Conservation (phyloP, 2,797 vertebrate species). For the Lophotriccus pileatus region DNA sequence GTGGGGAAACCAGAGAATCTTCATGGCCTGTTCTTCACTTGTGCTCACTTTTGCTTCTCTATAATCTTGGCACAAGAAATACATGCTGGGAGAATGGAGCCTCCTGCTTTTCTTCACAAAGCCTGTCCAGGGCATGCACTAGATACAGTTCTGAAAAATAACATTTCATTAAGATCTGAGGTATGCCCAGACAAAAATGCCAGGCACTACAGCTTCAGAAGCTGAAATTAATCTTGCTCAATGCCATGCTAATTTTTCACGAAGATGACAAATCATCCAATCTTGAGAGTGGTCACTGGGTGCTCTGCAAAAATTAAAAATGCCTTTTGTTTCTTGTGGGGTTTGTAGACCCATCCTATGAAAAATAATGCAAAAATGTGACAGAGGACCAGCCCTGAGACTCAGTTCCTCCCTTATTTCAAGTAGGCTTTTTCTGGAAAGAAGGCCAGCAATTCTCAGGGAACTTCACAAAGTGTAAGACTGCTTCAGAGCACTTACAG, state of each 20-base stretch:
- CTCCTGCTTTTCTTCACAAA: background rate
- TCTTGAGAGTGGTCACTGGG: background rate
- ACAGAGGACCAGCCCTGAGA: background rate
- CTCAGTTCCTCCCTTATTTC: background rate
- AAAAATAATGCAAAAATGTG: background rate
- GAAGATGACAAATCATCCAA: background rate
- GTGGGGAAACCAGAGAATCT: background rate
- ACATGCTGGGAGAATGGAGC: background rate
- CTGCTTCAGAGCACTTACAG: background rate
- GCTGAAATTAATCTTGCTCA: slow-evolving; percentile 16
- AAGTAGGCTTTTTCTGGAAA: background rate
- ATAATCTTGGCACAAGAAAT: background rate
- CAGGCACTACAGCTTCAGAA: background rate
- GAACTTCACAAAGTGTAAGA: background rate
- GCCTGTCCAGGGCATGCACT: background rate
- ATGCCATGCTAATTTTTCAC: background rate
- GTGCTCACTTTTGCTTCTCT: background rate
- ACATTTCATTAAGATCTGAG: background rate
- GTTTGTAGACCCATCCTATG: background rate
- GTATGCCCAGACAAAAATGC: background rate
- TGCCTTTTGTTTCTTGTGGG: background rate
- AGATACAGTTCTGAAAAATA: background rate
- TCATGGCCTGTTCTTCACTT: background rate
- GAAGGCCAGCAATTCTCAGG: background rate
- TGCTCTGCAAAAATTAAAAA: background rate